Base-by-base conservation (phyloP, 2,888 invertebrate genomes). In the Beris morrisii region DNA sequence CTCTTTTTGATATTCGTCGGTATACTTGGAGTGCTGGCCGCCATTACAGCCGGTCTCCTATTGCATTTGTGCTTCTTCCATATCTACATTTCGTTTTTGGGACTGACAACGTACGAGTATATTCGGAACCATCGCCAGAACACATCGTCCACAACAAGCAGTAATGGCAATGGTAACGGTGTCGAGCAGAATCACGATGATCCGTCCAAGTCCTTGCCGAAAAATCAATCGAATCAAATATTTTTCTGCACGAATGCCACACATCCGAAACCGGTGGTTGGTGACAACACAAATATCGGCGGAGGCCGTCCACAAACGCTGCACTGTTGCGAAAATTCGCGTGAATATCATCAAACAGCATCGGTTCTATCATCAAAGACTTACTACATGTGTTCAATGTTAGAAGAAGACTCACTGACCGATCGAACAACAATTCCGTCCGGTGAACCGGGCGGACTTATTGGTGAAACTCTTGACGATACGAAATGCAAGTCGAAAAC, bases 21-120 rank as follows among this genome's bases (percentile, higher is more conserved):
- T 13, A 82, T 87, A 53, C 81, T 91, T 57, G 89, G 89, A 30
- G 78, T 88, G 28, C 81, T 90, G 67, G 89, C 92, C n/a, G 85
- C 90, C 28, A 85, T 90, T 12, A 88, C 91, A 5, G 88, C 90
- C 2, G 88, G 89, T 32, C 84, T 94, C 57, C 84, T 95, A 66
- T 82, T 92, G 69, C 94, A 95, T 80, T 83, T 95, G 63, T 91
- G 91, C 77, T 90, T 91, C 81, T 95, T 95, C 79, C 94, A 95
- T 80, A 86, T 92, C 68, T 94, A 94, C 80, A 92, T 95, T 75
- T 89, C 89, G 4, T 86, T 89, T 72, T 82, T 93, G 73, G 94
- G 93, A 2, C 83, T 94, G 53, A 93, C 95, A 22, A 95, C 95
- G 0, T 95, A 94, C 81, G 95, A 95, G 77, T 95, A 94, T 79